Base-by-base conservation (phyloP, 2,888 invertebrate genomes). In the Cephus runcator region DNA sequence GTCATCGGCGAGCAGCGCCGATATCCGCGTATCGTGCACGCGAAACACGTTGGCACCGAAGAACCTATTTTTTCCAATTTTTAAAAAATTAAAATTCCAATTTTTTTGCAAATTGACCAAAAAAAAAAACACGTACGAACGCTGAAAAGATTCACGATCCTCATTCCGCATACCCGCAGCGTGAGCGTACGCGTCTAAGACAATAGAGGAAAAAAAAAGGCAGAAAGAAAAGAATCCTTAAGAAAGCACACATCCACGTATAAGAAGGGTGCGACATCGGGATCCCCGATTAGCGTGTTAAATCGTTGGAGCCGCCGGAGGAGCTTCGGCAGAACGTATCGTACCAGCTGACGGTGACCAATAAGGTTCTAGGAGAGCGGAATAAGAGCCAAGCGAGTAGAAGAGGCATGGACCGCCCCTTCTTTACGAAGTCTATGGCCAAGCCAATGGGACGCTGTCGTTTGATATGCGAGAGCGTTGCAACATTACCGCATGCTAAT, bases 321-420 rank as follows among this genome's bases (percentile, higher is more conserved):
- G 56, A 56, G 56, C 56, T 23, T 56, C 23, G 56, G 23, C 56
- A 23, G 56, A 56, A 23, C 9, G 4, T 31, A 71, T 71, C 71
- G 71, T 15, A 31, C 69, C 69, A 71, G 71, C 71, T 34, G 74
- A 30, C 85, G 85, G 36, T 85, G 85, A 81, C 87, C 86, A 86
- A 85, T 86, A 83, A 83, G 83, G 80, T 83, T 81, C 81, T 76
- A 78, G 85, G 84, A 85, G 86, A 87, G 83, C 82, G 86, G 82
- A 84, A 84, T 84, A 84, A 85, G 80, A 79, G 75, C 15, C 56
- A 31, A 74, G 79, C 79, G 75, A 80, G 78, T 75, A 79, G 83
- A 81, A 82, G 83, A 83, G 74, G 56, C 82, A 83, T 86, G 87
- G 85, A 88, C 87, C 87, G 86, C 87, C 87, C 83, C 86, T 81